Evolutionary conservation across 1,140 invertebrate species (phyloP), one percentile per base, ranked within the genome.

Genomic region (Zaprionus taronus): DNA sequence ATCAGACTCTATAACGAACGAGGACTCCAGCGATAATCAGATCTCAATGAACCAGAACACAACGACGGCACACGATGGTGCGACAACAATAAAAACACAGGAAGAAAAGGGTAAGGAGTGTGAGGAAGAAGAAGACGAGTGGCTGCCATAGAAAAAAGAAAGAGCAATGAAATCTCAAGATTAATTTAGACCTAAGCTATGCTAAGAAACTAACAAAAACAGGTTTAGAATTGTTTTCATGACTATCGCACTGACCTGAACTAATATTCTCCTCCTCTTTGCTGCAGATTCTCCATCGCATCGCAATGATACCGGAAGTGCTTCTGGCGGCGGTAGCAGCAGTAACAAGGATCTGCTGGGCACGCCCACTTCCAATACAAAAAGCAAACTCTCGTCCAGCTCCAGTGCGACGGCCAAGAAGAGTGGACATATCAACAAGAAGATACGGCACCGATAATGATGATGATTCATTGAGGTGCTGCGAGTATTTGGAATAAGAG

Each of bases 1-100:
- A 93, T 96, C 96, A 55, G 97, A 98, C 93, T 98, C 97, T 14
- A 97, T 98, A 93, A 97, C 96, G 53, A 96, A 96, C 93, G 95
- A 96, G 81, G 95, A 96, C 81, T 96, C 96, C 70, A 95, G 95
- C 83, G 95, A 96, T 80, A 96, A 95, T 86, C 96, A 96, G 92
- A 95, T 96, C 36, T 93, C 93, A 47, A 69, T 89, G 20, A 94
- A 94, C 38, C 94, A 94, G 81, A 96, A 96, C 91, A 95, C 96
- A 72, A 95, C 95, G 26, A 95, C 95, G 31, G 94, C 95, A 57
- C 94, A 95, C 86, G 94, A 94, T 64, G 94, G 94, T 76, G 94
- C 95, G 4, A 95, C 95, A 47, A 93, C 95, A 41, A 94, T 93
- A 65, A 95, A 94, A 87, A 93, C 95, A 26, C 96, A 96, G 91